phyloP scores from a whole-genome alignment of 2,888 invertebrate genomes.

The Pherbina coryleti region DNA sequence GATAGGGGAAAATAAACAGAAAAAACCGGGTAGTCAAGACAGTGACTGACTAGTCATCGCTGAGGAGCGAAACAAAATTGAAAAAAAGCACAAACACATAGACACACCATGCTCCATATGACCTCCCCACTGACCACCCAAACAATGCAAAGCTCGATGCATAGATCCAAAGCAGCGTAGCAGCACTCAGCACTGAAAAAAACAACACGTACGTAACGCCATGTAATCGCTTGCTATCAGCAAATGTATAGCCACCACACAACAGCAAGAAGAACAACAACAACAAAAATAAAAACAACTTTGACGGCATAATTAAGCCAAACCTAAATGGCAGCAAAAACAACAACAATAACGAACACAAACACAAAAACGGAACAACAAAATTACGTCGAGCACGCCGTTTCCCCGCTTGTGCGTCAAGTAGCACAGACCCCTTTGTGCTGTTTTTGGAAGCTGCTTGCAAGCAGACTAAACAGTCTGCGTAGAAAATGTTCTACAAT shows the following conservation, averaged over 20 bases:
- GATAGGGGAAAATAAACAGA: not conserved
- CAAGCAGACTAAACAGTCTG: conserved; percentile 41
- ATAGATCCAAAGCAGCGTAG: not conserved
- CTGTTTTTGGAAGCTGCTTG: conserved; percentile 38
- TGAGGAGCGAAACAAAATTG: not conserved
- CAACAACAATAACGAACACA: conserved; percentile 14
- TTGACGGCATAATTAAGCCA: conserved; percentile 4
- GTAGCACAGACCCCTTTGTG: conserved; percentile 35
- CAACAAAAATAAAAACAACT: conserved; percentile 1
- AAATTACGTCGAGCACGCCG: conserved; percentile 45
- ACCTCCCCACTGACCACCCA: not conserved
- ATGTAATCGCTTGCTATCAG: conserved; percentile 15
- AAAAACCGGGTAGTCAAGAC: not conserved
- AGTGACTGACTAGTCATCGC: not conserved
- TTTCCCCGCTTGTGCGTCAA: conserved; percentile 34
- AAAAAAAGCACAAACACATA: not conserved
- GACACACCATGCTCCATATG: not conserved
- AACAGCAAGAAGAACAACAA: not conserved
- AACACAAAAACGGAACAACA: not conserved
- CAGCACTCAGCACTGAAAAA: not conserved
- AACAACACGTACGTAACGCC: not conserved
- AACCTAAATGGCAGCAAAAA: conserved; percentile 3
- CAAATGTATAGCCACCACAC: no score
- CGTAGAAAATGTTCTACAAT: conserved; percentile 30
- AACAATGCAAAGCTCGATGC: not conserved